Base-by-base conservation (phyloP, 2,888 invertebrate species). In the Zeuzera pyrina region DNA sequence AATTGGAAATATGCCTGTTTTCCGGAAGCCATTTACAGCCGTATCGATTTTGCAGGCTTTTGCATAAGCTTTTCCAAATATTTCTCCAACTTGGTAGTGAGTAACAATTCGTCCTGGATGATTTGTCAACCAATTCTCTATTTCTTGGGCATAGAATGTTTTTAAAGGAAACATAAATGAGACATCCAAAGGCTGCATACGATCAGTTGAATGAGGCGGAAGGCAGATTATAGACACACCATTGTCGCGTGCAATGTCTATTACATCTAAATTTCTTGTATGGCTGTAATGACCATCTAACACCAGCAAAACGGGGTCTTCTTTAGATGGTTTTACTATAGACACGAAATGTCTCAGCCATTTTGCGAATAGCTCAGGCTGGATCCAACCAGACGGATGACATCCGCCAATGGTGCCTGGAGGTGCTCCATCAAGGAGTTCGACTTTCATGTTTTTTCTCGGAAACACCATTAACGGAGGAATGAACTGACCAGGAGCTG, bases 351-450 rank as follows among this genome's bases (percentile, higher is more conserved):
- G 52, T 14, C 45, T 25, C 16, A 66, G 42, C 60, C 58, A 62
- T 21, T 49, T 30, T 2, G 52, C 41, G 39, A 62, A 64, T 1
- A 57, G 32, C 12, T 53, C 32, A 12, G 39, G 29, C 35, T 61
- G 57, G 7, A 65, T 49, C 59, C 60, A 65, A 12, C 57, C 52
- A 22, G 52, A 57, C 31, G 40, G 40, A 31, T 59, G 55, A 38
- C 42, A 45, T 21, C 35, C 39, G 15, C 36, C 38, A 14, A 54
- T 45, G 7, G 57, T 35, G 19, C 58, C 61, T 12, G 51, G 49
- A 33, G 54, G 60, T 21, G 53, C 52, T 14, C 55, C 57, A 29
- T 52, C 44, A 41, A 51, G 47, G 24, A 29, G 26, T 33, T 33
- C n/a, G n/a, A n/a, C n/a, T n/a, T n/a, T n/a, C 33, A 21, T 32